Conservation (phyloP, 2,797 vertebrate species). For the Antrozous pallidus region DNA sequence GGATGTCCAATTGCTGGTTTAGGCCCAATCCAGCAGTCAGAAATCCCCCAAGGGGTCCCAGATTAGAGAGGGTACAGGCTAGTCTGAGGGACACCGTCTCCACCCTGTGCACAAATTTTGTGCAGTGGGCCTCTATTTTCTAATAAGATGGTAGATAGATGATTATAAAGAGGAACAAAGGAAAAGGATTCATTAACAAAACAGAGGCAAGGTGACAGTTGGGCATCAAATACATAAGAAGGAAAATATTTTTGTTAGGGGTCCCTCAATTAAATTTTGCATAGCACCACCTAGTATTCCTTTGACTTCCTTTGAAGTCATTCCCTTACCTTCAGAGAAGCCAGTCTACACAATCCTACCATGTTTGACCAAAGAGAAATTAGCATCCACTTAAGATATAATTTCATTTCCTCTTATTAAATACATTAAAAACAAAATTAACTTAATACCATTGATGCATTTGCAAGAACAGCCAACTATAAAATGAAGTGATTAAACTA, state of each 20-base stretch:
- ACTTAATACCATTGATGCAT: slow-evolving; percentile 44
- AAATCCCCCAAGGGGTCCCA: no score
- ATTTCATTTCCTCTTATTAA: slow-evolving; percentile 50
- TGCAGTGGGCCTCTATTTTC: not conserved
- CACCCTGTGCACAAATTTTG: no score
- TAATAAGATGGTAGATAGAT: not conserved
- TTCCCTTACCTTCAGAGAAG: not conserved
- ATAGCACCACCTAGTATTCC: not conserved
- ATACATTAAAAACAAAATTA: slow-evolving; percentile 51
- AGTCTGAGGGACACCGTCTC: no score
- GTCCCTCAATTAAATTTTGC: not conserved
- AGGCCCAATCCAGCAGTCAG: no score
- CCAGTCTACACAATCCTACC: not conserved
- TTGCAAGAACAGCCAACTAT: slow-evolving; percentile 61
- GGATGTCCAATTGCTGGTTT: no score
- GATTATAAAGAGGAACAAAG: not conserved
- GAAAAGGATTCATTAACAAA: not conserved
- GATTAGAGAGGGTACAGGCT: no score
- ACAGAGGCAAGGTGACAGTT: not conserved
- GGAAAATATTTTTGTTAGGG: not conserved
- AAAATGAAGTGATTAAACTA: slow-evolving; percentile 64
- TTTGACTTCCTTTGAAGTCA: not conserved
- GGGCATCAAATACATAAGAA: not conserved
- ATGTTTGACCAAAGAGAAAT: not conserved
- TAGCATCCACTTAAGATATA: not conserved